These are phyloP conservation scores for Musca vetustissima DNA, from an alignment of 1,140 invertebrate species.

Conservation along the genomic window DNA sequence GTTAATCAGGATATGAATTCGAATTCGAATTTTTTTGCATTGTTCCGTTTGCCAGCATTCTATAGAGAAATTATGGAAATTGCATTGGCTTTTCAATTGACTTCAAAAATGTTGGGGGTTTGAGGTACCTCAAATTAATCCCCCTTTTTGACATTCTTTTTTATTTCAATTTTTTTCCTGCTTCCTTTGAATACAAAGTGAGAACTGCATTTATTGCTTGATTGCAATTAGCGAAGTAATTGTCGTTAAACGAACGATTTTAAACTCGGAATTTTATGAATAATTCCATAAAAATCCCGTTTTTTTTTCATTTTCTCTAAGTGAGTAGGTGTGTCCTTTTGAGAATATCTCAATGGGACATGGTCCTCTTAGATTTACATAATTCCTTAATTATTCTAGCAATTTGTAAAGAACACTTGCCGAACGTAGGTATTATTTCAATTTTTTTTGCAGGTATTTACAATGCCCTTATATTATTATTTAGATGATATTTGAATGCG, in stretches of 20 bases:
- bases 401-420: constrained; percentile 9
- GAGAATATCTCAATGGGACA: too few species aligned
- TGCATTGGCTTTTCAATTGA: not conserved
- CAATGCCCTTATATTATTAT: too few species aligned
- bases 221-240: constrained; percentile 2
- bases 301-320: not conserved
- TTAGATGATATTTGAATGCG: too few species aligned
- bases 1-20: too few species aligned
- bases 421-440: too few species aligned
- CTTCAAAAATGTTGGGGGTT: too few species aligned
- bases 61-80: constrained; percentile 20
- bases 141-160: too few species aligned
- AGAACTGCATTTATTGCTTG: constrained; percentile 10
- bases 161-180: too few species aligned
- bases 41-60: not conserved
- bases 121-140: too few species aligned
- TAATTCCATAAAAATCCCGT: not conserved
- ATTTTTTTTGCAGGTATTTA: too few species aligned
- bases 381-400: constrained; percentile 16
- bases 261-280: not conserved
- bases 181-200: too few species aligned
- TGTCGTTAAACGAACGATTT: not conserved
- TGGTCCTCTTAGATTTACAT: constrained; percentile 10
- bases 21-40: too few species aligned
- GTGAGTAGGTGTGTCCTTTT: constrained; percentile 6